These are phyloP conservation scores for Athrips mouffetella DNA, from an alignment of 2,888 invertebrate genomes.

Conservation along the genomic window DNA sequence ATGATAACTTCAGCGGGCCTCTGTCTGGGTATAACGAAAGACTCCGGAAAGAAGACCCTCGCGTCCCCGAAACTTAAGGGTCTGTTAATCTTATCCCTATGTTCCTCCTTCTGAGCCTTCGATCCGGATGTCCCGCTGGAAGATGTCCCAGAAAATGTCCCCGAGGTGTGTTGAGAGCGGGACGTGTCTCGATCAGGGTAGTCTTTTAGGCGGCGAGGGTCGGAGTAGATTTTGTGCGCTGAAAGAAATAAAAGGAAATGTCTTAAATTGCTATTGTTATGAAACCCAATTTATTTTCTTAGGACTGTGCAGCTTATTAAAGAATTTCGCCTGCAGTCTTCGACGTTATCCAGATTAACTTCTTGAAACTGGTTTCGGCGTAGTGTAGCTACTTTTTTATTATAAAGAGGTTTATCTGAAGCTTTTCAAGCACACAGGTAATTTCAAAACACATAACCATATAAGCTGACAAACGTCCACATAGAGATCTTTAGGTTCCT, in stretches of 20 bases:
- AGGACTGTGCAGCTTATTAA: too few species aligned
- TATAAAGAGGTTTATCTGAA: too few species aligned
- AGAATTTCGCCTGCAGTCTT: too few species aligned
- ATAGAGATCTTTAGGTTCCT: too few species aligned
- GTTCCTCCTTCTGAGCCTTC: constrained; percentile 53
- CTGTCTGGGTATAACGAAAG: constrained; percentile 68
- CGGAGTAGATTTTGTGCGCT: constrained; percentile 67
- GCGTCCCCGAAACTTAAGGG: constrained; percentile 67
- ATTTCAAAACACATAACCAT: too few species aligned
- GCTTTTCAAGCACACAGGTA: too few species aligned
- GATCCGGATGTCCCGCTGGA: constrained; percentile 73
- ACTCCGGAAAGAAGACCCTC: constrained; percentile 73
- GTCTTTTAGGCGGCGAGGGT: constrained; percentile 57
- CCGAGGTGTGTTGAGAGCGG: constrained; percentile 61
- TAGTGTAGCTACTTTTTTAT: too few species aligned
- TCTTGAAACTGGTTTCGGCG: too few species aligned
- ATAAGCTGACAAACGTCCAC: too few species aligned
- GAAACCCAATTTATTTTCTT: not conserved
- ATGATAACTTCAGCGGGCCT: constrained; percentile 61
- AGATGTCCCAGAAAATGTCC: constrained; percentile 66
- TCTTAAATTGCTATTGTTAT: constrained; percentile 4
- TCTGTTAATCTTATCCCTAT: constrained; percentile 49
- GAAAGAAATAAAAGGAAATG: constrained; percentile 24
- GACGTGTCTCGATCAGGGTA: constrained; percentile 54
- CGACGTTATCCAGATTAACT: too few species aligned